Conservation (phyloP, 2,797 vertebrate genomes). For the Salarias fasciatus region DNA sequence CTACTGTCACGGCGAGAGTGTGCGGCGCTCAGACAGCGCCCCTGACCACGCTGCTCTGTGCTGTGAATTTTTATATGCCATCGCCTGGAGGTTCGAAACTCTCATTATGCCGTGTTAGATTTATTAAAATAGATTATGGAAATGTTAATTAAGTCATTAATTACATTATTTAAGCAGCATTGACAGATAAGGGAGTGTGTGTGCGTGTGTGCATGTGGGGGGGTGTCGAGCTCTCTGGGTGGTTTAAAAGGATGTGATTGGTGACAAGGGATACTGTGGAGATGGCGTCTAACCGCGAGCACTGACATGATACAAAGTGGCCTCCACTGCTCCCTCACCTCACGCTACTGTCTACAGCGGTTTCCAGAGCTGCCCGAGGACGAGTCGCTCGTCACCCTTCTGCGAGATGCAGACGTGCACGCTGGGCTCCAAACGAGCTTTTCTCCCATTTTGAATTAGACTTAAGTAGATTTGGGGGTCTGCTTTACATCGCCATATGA, state of each 20-base stretch:
- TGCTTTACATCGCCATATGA: slow-evolving; percentile 58
- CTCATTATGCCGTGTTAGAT: slow-evolving; percentile 88
- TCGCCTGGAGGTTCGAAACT: slow-evolving; percentile 84
- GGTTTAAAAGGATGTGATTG: slow-evolving; percentile 82
- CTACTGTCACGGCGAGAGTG: slow-evolving; percentile 67
- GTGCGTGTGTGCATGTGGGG: slow-evolving; percentile 27
- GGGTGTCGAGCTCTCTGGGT: slow-evolving; percentile 74
- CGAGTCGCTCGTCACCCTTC: slow-evolving; percentile 47
- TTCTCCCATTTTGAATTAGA: too few relatives aligned
- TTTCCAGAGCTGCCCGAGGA: slow-evolving; percentile 66
- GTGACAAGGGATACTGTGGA: slow-evolving; percentile 79
- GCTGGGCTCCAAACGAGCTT: slow-evolving; percentile 25
- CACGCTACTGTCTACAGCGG: slow-evolving; percentile 72
- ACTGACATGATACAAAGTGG: slow-evolving; percentile 82
- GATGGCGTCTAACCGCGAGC: slow-evolving; percentile 69
- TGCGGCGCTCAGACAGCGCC: slow-evolving; percentile 54
- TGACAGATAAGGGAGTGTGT: slow-evolving; percentile 84
- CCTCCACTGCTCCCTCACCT: slow-evolving; percentile 75
- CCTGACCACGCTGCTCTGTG: slow-evolving; percentile 70
- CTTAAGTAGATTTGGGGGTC: slow-evolving; percentile 8
- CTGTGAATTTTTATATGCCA: slow-evolving; percentile 80
- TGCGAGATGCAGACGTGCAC: slow-evolving; percentile 38
- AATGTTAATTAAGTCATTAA: slow-evolving; percentile 92
- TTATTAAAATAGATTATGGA: slow-evolving; percentile 91
- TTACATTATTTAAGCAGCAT: slow-evolving; percentile 90